Conservation (phyloP, 2,113 vertebrate genomes). For the Tautogolabrus adspersus region DNA sequence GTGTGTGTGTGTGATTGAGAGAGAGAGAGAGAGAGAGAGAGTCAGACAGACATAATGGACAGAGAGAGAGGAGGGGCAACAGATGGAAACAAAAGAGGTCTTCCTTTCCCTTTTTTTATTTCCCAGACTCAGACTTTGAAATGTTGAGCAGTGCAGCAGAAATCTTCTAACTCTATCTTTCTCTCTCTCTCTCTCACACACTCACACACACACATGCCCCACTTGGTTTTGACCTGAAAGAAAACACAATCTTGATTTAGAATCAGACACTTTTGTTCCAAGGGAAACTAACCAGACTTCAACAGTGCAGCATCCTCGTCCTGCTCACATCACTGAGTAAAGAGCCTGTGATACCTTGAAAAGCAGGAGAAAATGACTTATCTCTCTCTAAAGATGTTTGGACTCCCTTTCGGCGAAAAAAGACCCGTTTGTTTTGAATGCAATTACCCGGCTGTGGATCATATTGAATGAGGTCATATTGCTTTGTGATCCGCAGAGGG, state of each 20-base stretch:
- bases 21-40: not conserved
- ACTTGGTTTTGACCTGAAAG: conserved; percentile 46
- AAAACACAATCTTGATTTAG: conserved; percentile 22
- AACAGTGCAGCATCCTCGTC: conserved; percentile 16
- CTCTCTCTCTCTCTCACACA: no score
- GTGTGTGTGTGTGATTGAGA: not conserved
- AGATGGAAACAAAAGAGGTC: conserved; percentile 54
- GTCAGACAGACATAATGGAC: not conserved
- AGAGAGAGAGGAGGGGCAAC: not conserved
- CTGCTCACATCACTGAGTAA: not conserved
- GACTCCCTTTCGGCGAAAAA: conserved; percentile 28
- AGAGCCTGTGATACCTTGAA: conserved; percentile 6
- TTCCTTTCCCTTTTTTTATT: conserved; percentile 38
- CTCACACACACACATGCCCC: not conserved
- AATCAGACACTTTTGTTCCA: conserved; percentile 4
- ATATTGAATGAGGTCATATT: conserved; percentile 67
- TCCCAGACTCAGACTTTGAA: conserved; percentile 45
- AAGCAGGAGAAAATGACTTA: not conserved
- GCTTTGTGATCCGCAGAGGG: conserved; percentile 49
- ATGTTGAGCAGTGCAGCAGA: conserved; percentile 54
- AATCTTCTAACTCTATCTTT: conserved; percentile 23
- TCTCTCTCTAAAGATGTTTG: not conserved
- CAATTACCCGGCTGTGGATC: conserved; percentile 63
- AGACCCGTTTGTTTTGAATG: conserved; percentile 50
- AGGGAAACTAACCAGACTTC: not conserved